phyloP scores from a whole-genome alignment of 2,113 vertebrate genomes.

The Salvator merianae region DNA sequence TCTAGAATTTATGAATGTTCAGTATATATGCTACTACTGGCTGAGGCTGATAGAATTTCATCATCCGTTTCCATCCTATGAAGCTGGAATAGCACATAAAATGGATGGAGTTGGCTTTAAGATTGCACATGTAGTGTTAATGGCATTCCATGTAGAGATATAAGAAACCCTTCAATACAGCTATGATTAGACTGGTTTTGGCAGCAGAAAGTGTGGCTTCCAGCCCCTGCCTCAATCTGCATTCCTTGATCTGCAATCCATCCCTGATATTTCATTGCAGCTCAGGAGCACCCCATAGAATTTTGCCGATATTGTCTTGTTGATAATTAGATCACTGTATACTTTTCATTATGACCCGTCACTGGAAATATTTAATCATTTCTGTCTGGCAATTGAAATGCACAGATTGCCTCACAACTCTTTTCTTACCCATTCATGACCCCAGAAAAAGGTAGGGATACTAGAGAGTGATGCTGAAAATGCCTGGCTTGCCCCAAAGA shows the following conservation, averaged over 20 bases:
- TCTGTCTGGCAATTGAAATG: background rate
- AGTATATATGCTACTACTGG: background rate
- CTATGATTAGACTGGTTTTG: background rate
- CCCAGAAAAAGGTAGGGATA: background rate
- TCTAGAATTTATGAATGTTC: background rate
- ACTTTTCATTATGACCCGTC: background rate
- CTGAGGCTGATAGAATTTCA: background rate
- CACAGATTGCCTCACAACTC: background rate
- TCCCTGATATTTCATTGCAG: background rate
- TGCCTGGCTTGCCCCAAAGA: background rate
- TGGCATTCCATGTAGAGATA: background rate
- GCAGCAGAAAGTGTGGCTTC: background rate
- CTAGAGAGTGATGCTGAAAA: background rate
- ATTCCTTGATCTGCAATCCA: too few species aligned
- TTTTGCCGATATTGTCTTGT: background rate
- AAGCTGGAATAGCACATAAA: background rate
- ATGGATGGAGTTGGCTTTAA: background rate
- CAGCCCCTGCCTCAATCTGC: too few species aligned
- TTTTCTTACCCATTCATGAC: background rate
- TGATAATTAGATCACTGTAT: background rate
- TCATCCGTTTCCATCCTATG: background rate
- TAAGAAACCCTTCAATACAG: background rate
- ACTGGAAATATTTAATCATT: background rate
- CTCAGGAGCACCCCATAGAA: background rate
- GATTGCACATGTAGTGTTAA: background rate